These are phyloP conservation scores for Leptinotarsa juncta DNA, from an alignment of 2,888 invertebrate species.

Conservation along the genomic window DNA sequence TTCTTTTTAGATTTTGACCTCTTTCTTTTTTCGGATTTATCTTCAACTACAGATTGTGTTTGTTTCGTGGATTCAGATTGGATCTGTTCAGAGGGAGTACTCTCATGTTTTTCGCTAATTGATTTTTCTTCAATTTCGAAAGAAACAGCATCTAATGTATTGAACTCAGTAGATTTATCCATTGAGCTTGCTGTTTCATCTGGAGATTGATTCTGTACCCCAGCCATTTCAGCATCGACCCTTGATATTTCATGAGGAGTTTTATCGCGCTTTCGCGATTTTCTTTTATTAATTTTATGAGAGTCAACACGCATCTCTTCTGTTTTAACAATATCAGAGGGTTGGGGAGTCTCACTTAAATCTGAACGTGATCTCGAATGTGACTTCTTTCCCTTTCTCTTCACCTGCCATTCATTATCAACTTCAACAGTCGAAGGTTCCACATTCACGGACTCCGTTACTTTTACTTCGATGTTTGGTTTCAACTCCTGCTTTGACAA, in stretches of 20 bases:
- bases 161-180: not conserved
- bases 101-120: not conserved
- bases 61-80: not conserved
- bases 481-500: conserved; percentile 36
- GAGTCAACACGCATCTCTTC: conserved; percentile 24
- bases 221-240: not conserved
- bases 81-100: not conserved
- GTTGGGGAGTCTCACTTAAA: not conserved
- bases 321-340: conserved; percentile 8
- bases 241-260: conserved; percentile 20
- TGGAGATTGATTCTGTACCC: not conserved
- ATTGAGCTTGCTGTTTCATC: not conserved
- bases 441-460: conserved; percentile 57
- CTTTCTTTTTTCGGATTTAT: conserved; percentile 21
- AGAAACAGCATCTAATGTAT: not conserved
- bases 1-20: conserved; percentile 21
- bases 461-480: conserved; percentile 48
- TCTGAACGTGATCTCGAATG: conserved; percentile 69
- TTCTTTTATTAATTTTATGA: conserved; percentile 22
- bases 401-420: conserved; percentile 67
- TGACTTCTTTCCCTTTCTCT: conserved; percentile 66
- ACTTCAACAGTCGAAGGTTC: conserved; percentile 45
- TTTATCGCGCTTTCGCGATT: conserved; percentile 37
- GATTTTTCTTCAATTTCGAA: not conserved
- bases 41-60: not conserved